Evolutionary conservation across 2,797 vertebrate species (phyloP).

Genomic region (Poeciliopsis presidionis): DNA sequence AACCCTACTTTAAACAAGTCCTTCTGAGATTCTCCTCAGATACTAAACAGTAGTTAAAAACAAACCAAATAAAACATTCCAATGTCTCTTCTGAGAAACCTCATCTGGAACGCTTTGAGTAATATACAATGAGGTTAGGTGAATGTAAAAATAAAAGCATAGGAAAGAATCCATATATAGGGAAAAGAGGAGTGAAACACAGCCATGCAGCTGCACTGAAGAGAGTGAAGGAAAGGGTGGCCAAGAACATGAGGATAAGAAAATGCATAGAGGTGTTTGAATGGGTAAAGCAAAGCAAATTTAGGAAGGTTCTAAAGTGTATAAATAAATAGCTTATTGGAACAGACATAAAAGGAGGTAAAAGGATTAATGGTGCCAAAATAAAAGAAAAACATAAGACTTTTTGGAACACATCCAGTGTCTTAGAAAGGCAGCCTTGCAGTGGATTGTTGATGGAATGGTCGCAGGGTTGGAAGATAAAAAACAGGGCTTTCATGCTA

Average conservation of each 20-base stretch:
- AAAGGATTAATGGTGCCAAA: slow-evolving; percentile 33
- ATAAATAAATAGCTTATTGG: slow-evolving; percentile 16
- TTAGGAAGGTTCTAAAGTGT: neutral
- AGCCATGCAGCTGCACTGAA: slow-evolving; percentile 50
- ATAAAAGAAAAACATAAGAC: slow-evolving; percentile 26
- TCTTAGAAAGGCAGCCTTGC: slow-evolving; percentile 59
- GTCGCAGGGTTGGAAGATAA: slow-evolving; percentile 48
- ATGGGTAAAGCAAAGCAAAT: slow-evolving; percentile 7
- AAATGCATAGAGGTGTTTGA: slow-evolving; percentile 13
- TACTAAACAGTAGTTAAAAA: neutral
- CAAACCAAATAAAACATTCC: neutral
- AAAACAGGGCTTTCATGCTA: slow-evolving; percentile 73
- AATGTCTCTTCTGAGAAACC: slow-evolving; percentile 7
- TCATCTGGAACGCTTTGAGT: slow-evolving; percentile 10
- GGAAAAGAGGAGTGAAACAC: slow-evolving; percentile 10
- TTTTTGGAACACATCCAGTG: slow-evolving; percentile 41
- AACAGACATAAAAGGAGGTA: slow-evolving; percentile 12
- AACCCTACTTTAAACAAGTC: neutral
- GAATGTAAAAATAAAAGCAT: slow-evolving; percentile 14
- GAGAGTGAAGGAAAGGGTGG: slow-evolving; percentile 13
- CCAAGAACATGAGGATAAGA: slow-evolving; percentile 30
- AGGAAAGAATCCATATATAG: slow-evolving; percentile 23
- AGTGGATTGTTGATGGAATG: slow-evolving; percentile 69
- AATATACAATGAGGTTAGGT: neutral
- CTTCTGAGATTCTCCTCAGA: neutral